phyloP scores from a whole-genome alignment of 2,113 vertebrate genomes.

The Ramphastos sulfuratus region DNA sequence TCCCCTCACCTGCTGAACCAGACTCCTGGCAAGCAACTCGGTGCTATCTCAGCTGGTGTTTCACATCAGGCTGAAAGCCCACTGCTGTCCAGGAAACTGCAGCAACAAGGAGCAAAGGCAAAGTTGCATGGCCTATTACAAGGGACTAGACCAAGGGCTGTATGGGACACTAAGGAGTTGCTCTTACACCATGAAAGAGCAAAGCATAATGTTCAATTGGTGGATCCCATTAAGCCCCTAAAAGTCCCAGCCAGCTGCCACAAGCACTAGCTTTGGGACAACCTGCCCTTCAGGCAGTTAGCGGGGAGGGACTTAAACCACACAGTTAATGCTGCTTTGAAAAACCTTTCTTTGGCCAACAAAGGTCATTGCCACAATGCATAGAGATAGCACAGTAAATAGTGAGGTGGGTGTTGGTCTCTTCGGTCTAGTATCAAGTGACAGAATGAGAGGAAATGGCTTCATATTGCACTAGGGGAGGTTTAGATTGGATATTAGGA shows the following conservation, averaged over 20 bases:
- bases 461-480: too few species aligned
- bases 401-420: too few species aligned
- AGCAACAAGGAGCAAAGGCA: fast-evolving
- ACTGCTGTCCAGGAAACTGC: fast-evolving
- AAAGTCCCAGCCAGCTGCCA: background rate
- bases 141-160: too few species aligned
- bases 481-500: too few species aligned
- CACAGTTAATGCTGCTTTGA: background rate
- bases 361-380: background rate
- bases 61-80: fast-evolving
- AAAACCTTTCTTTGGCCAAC: background rate
- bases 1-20: fast-evolving
- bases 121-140: background rate
- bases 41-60: fast-evolving
- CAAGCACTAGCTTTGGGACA: fast-evolving
- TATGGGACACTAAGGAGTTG: too few species aligned
- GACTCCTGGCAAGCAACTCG: fast-evolving
- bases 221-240: background rate
- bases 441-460: too few species aligned
- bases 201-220: background rate
- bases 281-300: too few species aligned
- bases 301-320: background rate
- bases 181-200: background rate
- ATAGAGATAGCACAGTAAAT: fast-evolving
- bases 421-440: too few species aligned